These are phyloP conservation scores for Orgyia antiqua DNA, from an alignment of 2,888 invertebrate genomes.

Conservation along the genomic window DNA sequence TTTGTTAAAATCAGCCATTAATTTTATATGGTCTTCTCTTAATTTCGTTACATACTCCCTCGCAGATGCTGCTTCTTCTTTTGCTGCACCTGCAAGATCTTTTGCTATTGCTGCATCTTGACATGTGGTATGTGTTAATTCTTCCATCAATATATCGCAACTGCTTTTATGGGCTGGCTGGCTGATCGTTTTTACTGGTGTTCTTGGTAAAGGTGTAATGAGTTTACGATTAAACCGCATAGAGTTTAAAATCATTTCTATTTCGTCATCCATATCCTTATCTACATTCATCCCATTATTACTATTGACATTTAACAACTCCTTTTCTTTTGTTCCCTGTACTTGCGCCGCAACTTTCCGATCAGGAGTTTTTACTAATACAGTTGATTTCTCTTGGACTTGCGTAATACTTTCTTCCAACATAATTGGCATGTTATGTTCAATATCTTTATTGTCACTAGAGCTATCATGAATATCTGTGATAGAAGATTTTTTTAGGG, in stretches of 20 bases:
- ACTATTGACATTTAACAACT: conserved; percentile 29
- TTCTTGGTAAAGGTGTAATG: conserved; percentile 51
- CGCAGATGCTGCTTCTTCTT: conserved; percentile 3
- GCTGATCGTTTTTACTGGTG: conserved; percentile 30
- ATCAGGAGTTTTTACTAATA: not conserved
- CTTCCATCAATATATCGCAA: not conserved
- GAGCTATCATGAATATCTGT: not conserved
- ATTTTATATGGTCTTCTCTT: conserved; percentile 23
- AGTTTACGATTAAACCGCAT: conserved; percentile 41
- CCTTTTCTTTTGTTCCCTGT: conserved; percentile 21
- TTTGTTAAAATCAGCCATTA: conserved; percentile 23
- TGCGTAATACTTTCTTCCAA: too few species aligned
- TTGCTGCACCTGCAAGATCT: conserved; percentile 9
- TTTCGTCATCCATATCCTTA: conserved; percentile 40
- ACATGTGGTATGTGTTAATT: not conserved
- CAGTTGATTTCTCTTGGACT: too few species aligned
- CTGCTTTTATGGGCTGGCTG: not conserved
- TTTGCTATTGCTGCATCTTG: conserved; percentile 27
- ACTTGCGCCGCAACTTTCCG: not conserved
- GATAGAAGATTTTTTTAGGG: not conserved
- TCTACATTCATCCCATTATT: conserved; percentile 32
- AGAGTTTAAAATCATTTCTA: conserved; percentile 47
- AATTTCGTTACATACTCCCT: conserved; percentile 3
- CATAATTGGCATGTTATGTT: too few species aligned
- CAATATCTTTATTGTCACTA: too few species aligned